Percentiles rank a stretch among this genome's conserved stretches.
These are phyloP conservation scores for Siniperca scherzeri DNA, from an alignment of 2,797 vertebrate species.

Conservation along the genomic window DNA sequence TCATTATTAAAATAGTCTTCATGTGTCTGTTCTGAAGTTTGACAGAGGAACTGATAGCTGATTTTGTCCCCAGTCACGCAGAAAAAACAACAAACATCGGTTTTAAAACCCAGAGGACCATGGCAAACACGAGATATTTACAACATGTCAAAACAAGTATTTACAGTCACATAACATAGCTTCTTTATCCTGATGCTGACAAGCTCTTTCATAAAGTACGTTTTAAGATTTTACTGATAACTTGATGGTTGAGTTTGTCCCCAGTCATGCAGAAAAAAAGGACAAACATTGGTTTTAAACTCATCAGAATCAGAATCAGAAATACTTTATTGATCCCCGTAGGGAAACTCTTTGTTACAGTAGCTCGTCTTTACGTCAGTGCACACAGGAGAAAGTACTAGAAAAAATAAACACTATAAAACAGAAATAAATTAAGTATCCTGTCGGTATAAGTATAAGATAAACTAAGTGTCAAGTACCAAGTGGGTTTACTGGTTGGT, in stretches of 20 bases:
- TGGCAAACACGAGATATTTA: constrained; percentile 20
- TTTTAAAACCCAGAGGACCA: constrained; percentile 15
- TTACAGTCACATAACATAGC: constrained; percentile 7
- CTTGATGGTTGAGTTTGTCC: constrained; percentile 14
- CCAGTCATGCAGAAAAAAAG: not conserved
- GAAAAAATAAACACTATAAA: too few relatives aligned
- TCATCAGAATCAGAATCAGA: too few relatives aligned
- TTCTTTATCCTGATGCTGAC: not conserved
- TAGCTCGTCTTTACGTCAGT: too few relatives aligned
- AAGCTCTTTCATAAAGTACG: not conserved
- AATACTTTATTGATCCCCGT: too few relatives aligned
- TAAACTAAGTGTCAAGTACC: too few relatives aligned
- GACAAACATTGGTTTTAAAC: constrained; percentile 39
- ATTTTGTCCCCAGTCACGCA: constrained; percentile 13
- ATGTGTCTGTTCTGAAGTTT: constrained; percentile 3
- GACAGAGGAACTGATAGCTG: constrained; percentile 11
- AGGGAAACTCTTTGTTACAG: too few relatives aligned
- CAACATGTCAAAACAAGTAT: constrained; percentile 29
- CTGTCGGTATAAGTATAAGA: too few relatives aligned
- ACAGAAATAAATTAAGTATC: too few relatives aligned
- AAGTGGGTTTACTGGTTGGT: too few relatives aligned
- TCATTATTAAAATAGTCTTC: constrained; percentile 1
- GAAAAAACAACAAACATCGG: not conserved
- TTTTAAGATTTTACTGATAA: constrained; percentile 20
- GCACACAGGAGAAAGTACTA: too few relatives aligned